These are phyloP conservation scores for Hapalemur alaotrensis DNA, from an alignment of 2,797 vertebrate genomes.

Conservation along the genomic window DNA sequence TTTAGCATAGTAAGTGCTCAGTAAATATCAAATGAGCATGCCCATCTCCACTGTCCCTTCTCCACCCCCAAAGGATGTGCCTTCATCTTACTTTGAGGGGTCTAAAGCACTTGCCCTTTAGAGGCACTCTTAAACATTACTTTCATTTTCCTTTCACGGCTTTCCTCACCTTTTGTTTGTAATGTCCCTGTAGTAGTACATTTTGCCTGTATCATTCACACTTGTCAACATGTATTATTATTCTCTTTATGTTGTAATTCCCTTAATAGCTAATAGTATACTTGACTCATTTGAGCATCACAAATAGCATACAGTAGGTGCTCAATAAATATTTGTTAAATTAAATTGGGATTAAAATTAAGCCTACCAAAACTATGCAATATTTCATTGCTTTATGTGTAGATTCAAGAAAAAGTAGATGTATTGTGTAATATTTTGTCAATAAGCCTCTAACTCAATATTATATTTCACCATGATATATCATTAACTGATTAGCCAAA, in stretches of 20 bases:
- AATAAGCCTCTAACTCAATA: neutral
- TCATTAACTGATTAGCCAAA: neutral
- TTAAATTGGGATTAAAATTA: neutral
- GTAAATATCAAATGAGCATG: neutral
- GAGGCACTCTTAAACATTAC: neutral
- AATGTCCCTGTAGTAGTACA: neutral
- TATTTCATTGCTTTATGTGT: neutral
- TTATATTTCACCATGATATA: neutral
- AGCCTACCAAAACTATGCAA: neutral
- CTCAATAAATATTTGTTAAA: neutral
- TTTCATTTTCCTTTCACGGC: neutral
- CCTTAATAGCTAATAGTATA: neutral
- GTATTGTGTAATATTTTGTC: neutral
- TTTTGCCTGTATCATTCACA: neutral
- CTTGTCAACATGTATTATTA: neutral
- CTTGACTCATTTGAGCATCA: neutral
- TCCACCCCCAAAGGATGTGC: neutral
- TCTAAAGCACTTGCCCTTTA: neutral
- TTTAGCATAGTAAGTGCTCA: neutral
- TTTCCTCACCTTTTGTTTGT: neutral
- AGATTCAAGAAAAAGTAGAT: neutral
- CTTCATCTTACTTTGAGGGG: neutral
- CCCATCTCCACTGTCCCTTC: fast-evolving
- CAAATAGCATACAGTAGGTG: neutral
- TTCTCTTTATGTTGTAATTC: neutral